phyloP scores from a whole-genome alignment of 1,140 invertebrate genomes.

The Aleiodes sp. region DNA sequence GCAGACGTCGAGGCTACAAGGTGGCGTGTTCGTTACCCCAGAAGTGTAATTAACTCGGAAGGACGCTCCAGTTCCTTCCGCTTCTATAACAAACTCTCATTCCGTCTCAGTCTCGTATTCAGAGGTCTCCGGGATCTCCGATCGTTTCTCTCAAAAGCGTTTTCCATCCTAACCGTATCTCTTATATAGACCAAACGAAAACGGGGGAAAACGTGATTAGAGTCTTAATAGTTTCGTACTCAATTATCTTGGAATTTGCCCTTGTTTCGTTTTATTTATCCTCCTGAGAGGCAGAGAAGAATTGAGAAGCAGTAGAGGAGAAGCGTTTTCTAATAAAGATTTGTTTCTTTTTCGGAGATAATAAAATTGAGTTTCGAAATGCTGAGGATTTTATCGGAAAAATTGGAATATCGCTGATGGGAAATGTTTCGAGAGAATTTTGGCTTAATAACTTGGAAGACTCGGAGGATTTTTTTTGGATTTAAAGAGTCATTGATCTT shows the following conservation, averaged over 20 bases:
- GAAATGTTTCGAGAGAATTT: no score
- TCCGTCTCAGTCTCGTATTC: background rate
- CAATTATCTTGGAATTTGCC: slow-evolving; percentile 20
- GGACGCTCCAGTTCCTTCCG: slow-evolving; percentile 43
- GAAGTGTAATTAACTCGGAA: slow-evolving; percentile 55
- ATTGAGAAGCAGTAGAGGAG: background rate
- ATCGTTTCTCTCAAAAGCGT: slow-evolving; percentile 14
- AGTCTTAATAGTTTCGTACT: slow-evolving; percentile 28
- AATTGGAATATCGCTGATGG: no score
- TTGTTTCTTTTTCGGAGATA: no score
- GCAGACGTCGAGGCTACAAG: slow-evolving; percentile 44
- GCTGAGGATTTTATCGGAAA: no score
- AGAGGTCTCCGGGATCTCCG: background rate
- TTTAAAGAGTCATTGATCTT: no score
- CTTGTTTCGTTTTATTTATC: background rate
- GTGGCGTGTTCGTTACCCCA: slow-evolving; percentile 40
- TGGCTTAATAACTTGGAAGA: no score
- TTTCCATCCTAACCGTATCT: slow-evolving; percentile 1
- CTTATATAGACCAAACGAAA: background rate
- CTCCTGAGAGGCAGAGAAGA: background rate
- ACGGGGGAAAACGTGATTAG: slow-evolving; percentile 14
- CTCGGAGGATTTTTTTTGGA: no score
- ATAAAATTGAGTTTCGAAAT: no score
- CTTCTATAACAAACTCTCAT: background rate
- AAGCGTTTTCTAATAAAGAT: no score